These are phyloP conservation scores for Podarcis raffonei DNA, from an alignment of 2,113 vertebrate genomes.

Conservation along the genomic window DNA sequence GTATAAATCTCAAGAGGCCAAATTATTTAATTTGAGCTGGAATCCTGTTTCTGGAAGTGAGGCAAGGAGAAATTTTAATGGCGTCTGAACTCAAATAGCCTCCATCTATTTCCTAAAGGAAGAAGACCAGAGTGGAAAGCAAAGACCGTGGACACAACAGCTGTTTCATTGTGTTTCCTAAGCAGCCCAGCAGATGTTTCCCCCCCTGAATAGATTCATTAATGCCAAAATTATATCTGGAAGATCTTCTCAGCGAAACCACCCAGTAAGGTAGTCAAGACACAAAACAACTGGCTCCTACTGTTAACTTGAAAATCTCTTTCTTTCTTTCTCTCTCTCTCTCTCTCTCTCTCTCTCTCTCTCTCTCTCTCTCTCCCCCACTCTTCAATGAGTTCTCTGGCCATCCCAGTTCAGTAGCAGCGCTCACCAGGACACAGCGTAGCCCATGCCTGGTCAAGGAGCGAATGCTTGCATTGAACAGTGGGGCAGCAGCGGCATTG, in stretches of 20 bases:
- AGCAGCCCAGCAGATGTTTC: slow-evolving; percentile 41
- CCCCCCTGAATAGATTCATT: slow-evolving; percentile 56
- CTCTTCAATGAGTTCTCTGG: too few species aligned
- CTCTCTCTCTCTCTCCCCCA: slow-evolving; percentile 5
- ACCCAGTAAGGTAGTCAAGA: slow-evolving; percentile 65
- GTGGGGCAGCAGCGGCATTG: neutral
- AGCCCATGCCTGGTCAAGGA: neutral
- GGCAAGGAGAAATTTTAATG: slow-evolving; percentile 8
- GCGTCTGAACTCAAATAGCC: neutral
- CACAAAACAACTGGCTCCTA: slow-evolving; percentile 56
- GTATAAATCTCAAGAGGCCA: slow-evolving; percentile 1
- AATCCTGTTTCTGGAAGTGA: neutral
- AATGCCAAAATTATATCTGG: slow-evolving; percentile 66
- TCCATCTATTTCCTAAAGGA: slow-evolving; percentile 16
- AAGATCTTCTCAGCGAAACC: slow-evolving; percentile 64
- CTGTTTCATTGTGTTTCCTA: slow-evolving; percentile 41
- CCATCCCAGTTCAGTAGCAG: neutral
- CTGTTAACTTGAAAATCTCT: slow-evolving; percentile 44
- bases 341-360: slow-evolving; percentile 28
- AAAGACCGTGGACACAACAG: neutral
- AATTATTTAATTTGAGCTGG: slow-evolving; percentile 9
- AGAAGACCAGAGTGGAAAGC: slow-evolving; percentile 6
- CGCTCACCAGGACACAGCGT: neutral
- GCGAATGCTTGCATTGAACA: neutral
- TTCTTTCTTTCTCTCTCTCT: too few species aligned